phyloP scores from a whole-genome alignment of 37 sponge, comb jelly and placozoan genomes.

The Beroe ovata region DNA sequence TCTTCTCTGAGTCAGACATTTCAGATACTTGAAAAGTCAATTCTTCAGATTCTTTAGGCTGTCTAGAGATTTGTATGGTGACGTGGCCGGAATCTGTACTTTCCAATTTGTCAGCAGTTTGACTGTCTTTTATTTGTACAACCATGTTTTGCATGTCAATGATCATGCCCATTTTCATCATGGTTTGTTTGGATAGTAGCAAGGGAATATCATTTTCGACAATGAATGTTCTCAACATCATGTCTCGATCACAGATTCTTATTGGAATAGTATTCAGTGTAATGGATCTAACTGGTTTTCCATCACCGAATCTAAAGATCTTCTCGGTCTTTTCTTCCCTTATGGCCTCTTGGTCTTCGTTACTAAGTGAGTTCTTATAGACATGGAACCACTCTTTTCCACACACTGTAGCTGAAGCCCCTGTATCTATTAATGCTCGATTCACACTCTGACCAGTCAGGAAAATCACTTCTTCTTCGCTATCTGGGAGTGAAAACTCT shows the following conservation, averaged over 20 bases:
- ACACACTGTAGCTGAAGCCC: not conserved
- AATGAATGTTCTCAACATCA: not conserved
- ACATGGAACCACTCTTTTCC: not conserved
- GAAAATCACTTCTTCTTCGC: not conserved
- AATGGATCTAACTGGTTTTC: not conserved
- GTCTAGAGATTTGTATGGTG: not conserved
- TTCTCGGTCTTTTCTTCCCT: not conserved
- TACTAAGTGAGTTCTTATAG: not conserved
- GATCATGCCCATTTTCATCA: not conserved
- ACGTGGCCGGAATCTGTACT: not conserved
- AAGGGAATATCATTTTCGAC: not conserved
- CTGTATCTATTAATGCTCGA: not conserved
- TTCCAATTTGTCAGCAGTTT: not conserved
- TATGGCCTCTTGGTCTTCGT: not conserved
- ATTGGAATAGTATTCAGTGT: not conserved
- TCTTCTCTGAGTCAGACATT: not conserved
- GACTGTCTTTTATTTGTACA: not conserved
- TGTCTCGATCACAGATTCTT: not conserved
- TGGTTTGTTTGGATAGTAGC: not conserved
- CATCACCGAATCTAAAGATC: not conserved
- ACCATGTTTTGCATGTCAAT: not conserved
- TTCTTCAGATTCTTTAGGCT: not conserved
- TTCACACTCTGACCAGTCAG: not conserved
- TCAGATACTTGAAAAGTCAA: not conserved
- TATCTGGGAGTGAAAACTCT: not conserved